phyloP scores from a whole-genome alignment of 1,140 invertebrate species.

The Carcinoscorpius rotundicauda region DNA sequence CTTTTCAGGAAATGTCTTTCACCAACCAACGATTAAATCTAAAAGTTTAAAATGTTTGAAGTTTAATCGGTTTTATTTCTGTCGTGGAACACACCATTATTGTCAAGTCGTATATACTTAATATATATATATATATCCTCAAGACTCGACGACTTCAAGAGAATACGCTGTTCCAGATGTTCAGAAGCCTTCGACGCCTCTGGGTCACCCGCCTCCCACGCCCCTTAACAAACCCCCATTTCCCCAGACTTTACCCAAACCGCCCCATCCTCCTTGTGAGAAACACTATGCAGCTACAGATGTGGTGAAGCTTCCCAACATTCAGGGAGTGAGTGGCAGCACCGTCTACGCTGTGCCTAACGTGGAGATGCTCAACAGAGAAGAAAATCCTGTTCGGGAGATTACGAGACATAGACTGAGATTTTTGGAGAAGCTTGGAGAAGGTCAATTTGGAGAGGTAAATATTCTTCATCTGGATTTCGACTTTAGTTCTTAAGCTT shows the following conservation, averaged over 20 bases:
- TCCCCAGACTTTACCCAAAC: conserved; percentile 43
- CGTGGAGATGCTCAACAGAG: conserved; percentile 36
- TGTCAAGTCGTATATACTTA: too few relatives aligned
- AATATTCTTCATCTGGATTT: conserved; percentile 21
- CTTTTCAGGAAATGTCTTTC: too few relatives aligned
- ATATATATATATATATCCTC: conserved; percentile 26
- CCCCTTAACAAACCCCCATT: conserved; percentile 35
- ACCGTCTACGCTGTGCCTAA: conserved; percentile 37
- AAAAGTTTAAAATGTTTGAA: too few relatives aligned
- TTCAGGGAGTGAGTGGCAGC: conserved; percentile 39
- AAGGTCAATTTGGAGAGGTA: conserved; percentile 71
- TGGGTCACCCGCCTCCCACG: conserved; percentile 11
- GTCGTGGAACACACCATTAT: too few relatives aligned
- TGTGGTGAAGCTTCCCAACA: conserved; percentile 32
- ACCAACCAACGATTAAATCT: too few relatives aligned
- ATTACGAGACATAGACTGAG: conserved; percentile 60
- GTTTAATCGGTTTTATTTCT: too few relatives aligned
- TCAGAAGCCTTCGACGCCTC: conserved; percentile 13
- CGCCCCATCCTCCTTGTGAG: conserved; percentile 51
- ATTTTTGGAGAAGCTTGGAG: conserved; percentile 63
- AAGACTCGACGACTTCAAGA: conserved; percentile 41
- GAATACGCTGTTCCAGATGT: conserved; percentile 41
- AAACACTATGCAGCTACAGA: conserved; percentile 59
- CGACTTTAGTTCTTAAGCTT: too few relatives aligned
- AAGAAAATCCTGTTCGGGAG: conserved; percentile 44